phyloP scores from a whole-genome alignment of 2,113 vertebrate species.

The Python bivittatus region DNA sequence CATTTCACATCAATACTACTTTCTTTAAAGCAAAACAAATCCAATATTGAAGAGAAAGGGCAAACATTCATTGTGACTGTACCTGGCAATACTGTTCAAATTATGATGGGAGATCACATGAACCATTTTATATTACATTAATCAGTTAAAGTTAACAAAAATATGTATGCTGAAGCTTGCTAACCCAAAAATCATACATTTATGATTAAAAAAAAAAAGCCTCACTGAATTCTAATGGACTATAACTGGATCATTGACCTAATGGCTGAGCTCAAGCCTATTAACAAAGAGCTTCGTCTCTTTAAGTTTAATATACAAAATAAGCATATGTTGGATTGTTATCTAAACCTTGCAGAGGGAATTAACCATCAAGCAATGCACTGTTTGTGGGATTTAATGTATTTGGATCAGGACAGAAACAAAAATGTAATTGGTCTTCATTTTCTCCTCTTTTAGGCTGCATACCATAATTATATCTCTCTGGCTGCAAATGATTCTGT shows the following conservation, averaged over 20 bases:
- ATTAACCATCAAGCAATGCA: background rate
- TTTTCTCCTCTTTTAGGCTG: slow-evolving; percentile 23
- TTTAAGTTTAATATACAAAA: background rate
- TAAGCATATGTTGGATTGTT: background rate
- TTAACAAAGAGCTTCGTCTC: background rate
- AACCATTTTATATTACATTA: slow-evolving; percentile 1
- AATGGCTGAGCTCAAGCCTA: background rate
- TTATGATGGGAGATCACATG: background rate
- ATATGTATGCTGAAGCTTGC: background rate
- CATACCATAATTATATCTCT: slow-evolving; percentile 43
- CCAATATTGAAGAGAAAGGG: background rate
- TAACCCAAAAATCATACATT: background rate
- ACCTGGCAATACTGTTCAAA: background rate
- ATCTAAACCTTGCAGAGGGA: background rate
- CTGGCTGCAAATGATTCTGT: slow-evolving; percentile 52
- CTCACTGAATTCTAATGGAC: background rate
- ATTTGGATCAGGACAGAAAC: background rate
- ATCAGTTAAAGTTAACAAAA: background rate
- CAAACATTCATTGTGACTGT: background rate
- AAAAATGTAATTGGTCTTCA: slow-evolving; percentile 1
- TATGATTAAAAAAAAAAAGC: background rate
- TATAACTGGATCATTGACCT: background rate
- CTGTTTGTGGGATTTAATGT: background rate
- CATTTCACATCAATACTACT: slow-evolving; percentile 44
- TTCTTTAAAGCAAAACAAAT: slow-evolving; percentile 2